These are phyloP conservation scores for Solea senegalensis DNA, from an alignment of 2,113 vertebrate genomes.

Conservation along the genomic window DNA sequence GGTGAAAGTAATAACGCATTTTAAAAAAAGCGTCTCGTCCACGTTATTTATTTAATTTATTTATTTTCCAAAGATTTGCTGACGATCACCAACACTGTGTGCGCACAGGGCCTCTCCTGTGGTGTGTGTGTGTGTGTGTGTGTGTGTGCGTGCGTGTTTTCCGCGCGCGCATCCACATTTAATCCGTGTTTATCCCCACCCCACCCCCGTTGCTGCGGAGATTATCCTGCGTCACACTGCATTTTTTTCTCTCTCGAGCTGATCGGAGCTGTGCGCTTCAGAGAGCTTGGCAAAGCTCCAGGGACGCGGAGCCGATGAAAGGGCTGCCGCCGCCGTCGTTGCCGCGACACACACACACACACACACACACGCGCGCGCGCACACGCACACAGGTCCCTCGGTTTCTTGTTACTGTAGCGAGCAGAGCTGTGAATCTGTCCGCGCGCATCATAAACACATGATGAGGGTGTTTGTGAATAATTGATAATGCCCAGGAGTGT, in stretches of 20 bases:
- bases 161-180: slow-evolving; percentile 47
- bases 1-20: neutral
- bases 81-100: slow-evolving; percentile 41
- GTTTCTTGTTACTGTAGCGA: neutral
- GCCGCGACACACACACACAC: slow-evolving; percentile 3
- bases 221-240: slow-evolving; percentile 81
- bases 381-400: neutral
- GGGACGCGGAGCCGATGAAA: slow-evolving; percentile 62
- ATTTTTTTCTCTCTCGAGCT: slow-evolving; percentile 51
- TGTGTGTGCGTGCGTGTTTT: neutral
- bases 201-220: slow-evolving; percentile 78
- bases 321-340: slow-evolving; percentile 41
- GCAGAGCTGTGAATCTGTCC: neutral
- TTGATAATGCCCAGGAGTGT: neutral
- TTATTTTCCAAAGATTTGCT: slow-evolving; percentile 27
- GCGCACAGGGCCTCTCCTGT: slow-evolving; percentile 41
- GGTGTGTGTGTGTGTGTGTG: slow-evolving; percentile 9
- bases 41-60: neutral
- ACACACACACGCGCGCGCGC: slow-evolving; percentile 5
- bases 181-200: slow-evolving; percentile 77
- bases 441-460: neutral
- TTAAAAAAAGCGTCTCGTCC: neutral
- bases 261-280: slow-evolving; percentile 74
- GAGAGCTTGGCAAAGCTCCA: slow-evolving; percentile 72
- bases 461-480: slow-evolving; percentile 3